Conservation (phyloP, 2,888 invertebrate genomes). For the Heliconius cydno region DNA sequence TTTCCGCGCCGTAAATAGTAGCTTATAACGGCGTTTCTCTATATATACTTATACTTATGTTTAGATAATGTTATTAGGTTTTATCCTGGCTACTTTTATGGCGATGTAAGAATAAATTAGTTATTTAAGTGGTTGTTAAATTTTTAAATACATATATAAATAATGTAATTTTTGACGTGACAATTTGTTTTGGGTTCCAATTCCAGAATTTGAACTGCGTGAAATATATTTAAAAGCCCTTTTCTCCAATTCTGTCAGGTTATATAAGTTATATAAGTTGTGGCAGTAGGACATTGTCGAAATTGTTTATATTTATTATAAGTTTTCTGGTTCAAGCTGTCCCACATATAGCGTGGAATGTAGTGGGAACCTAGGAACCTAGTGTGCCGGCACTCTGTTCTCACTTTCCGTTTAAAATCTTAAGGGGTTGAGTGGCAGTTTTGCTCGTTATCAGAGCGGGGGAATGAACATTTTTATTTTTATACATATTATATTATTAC, state of each 20-base stretch:
- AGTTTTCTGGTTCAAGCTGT: background rate
- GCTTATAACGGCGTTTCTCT: slow-evolving; percentile 47
- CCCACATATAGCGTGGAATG: background rate
- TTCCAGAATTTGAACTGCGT: no score
- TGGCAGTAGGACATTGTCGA: no score
- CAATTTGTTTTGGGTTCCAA: no score
- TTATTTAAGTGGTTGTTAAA: background rate
- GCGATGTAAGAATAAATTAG: background rate
- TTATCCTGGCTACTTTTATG: slow-evolving; percentile 6
- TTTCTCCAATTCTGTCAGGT: no score
- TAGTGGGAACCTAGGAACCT: background rate
- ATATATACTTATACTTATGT: slow-evolving; percentile 8
- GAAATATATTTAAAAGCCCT: no score
- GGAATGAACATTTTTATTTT: no score
- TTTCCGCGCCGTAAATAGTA: slow-evolving; percentile 58
- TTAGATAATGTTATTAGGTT: slow-evolving; percentile 9
- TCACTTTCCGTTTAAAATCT: no score
- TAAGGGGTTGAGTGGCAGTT: no score
- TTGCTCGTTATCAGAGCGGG: no score
- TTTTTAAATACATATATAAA: background rate
- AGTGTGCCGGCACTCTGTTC: background rate
- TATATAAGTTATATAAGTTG: no score
- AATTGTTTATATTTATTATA: background rate
- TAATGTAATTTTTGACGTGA: no score
- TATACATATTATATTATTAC: no score